phyloP scores from a whole-genome alignment of 2,888 invertebrate genomes.

The Eucriotettix oculatus region DNA sequence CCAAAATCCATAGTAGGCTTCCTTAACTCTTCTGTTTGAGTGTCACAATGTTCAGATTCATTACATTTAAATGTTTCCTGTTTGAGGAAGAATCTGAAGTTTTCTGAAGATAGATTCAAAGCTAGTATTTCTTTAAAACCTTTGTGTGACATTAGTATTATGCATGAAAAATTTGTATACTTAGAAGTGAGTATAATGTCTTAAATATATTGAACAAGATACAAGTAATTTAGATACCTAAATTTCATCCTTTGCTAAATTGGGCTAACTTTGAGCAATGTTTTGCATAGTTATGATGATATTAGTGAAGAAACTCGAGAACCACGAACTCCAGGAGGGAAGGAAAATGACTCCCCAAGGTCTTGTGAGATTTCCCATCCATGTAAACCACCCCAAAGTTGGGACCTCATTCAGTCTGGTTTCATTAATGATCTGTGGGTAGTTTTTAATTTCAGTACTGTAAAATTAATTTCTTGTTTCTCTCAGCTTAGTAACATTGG shows the following conservation, averaged over 20 bases:
- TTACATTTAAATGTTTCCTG: no score
- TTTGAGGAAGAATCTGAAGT: no score
- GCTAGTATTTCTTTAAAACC: background rate
- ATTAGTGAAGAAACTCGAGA: slow-evolving; percentile 11
- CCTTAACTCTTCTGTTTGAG: no score
- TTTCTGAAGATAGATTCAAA: background rate
- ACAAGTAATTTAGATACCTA: no score
- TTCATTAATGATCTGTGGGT: slow-evolving; percentile 18
- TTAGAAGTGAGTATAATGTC: no score
- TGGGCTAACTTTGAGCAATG: slow-evolving; percentile 6
- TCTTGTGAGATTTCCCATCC: slow-evolving; percentile 21
- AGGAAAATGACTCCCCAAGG: slow-evolving; percentile 15
- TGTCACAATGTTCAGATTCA: no score
- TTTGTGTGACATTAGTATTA: background rate
- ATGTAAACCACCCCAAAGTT: slow-evolving; percentile 20
- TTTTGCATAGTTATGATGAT: slow-evolving; percentile 11
- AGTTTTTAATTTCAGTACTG: background rate
- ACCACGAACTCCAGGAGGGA: slow-evolving; percentile 5
- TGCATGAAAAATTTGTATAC: background rate
- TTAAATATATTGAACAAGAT: no score
- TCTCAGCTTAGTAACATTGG: no score
- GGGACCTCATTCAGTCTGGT: slow-evolving; percentile 21
- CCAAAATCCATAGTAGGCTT: no score
- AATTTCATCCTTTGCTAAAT: background rate
- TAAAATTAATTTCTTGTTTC: no score